Base-by-base conservation (phyloP, 2,113 vertebrate species). In the Vulpes vulpes region DNA sequence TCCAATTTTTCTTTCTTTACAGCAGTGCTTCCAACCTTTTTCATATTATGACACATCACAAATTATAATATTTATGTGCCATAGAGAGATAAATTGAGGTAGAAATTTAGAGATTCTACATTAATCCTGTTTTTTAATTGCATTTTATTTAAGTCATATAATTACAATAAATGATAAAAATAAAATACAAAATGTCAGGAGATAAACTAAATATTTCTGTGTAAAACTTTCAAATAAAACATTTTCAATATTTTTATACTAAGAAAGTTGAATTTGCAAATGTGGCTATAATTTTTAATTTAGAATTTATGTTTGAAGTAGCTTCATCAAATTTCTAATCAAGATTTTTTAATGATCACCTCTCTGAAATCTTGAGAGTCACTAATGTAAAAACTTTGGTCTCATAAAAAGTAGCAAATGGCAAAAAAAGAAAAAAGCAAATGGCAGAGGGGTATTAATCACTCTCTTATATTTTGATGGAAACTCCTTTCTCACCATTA, bases 141-240 rank as follows among this genome's bases (percentile, higher is more conserved):
- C 2, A 11, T 65, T 91, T 85, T 89, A 85, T 27, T 73, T 67
- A n/a, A 11, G 0, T 22, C 11, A 81, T n/a, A 92, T 83, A 83
- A 27, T 65, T 91, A 88, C 7, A 97, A 88, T 27, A 78, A 80
- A 35, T 35, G 32, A 69, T 43, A 84, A 93, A 91, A 86, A 43
- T 79, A 92, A 87, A 83, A 60, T 53, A 73, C 17, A 38, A 49
- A 67, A 5, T 67, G 9, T 93, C 69, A 43, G 32, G 14, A 51
- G 32, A 79, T 22, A 96, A 84, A 80, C 49, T 23, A 53, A 81
- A 65, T 51, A 89, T 76, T 78, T 87, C 73, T 88, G 32, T 93
- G 38, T 73, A 43, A 53, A 79, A 55, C 22, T 32, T 97, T 65
- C 15, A 87, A 90, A 59, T 35, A 67, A 89, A 89, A 67, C 17